Percentiles rank a stretch among this genome's conserved stretches.
Conservation (phyloP, 2,113 vertebrate genomes). For the Mola mola region DNA sequence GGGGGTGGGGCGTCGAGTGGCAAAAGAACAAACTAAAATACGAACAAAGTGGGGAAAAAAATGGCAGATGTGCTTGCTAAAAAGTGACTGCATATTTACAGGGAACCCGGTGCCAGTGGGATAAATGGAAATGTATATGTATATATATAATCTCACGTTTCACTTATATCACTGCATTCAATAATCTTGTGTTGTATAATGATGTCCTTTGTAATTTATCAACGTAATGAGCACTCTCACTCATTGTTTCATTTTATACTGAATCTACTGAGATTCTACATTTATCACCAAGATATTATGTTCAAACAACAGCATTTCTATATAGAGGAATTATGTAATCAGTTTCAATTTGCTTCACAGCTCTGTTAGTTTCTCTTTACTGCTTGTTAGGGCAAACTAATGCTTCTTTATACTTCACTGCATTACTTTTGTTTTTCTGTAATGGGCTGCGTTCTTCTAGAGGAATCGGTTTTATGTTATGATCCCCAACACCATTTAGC, state of each 20-base stretch:
- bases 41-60: conserved; percentile 26
- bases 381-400: background rate
- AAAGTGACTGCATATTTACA: no score
- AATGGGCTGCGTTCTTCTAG: background rate
- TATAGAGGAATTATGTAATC: background rate
- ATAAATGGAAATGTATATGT: conserved; percentile 24
- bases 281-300: background rate
- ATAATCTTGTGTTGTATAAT: background rate
- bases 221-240: conserved; percentile 5
- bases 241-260: background rate
- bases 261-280: background rate
- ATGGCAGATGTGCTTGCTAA: conserved; percentile 6
- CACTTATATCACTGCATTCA: background rate
- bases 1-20: conserved; percentile 1
- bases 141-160: background rate
- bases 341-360: conserved; percentile 2
- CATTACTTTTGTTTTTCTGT: background rate
- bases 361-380: background rate
- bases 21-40: conserved; percentile 26
- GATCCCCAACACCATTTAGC: background rate
- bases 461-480: background rate
- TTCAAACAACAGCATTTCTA: background rate
- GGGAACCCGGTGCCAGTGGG: no score
- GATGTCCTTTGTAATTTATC: background rate
- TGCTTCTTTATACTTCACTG: background rate